Base-by-base conservation (phyloP, 1,140 invertebrate species). In the Drosophila bocki region DNA sequence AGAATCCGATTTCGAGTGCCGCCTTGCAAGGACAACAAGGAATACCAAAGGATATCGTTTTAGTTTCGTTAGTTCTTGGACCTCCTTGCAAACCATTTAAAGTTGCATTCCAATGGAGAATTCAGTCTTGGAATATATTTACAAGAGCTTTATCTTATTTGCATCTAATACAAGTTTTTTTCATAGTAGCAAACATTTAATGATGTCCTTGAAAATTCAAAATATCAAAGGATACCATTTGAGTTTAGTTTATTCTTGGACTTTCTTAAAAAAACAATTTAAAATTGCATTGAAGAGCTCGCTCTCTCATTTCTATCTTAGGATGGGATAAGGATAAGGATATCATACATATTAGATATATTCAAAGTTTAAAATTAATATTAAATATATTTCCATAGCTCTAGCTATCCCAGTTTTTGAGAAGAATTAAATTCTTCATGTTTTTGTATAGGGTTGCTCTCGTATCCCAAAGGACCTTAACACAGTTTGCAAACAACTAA, bases 1-100 rank as follows among this genome's bases (percentile, higher is more conserved):
- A 39, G 53, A 39, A 26, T 56, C 35, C 19, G 4, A 39, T 56
- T 37, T 39, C 51, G 13, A 54, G 51, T 11, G 51, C 26, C 26
- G 29, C 33, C 51, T 37, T 37, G 51, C 17, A n/a, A 22, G 17
- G 13, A 54, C 51, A 22, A 22, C 12, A 7, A 8, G 13, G 13
- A 15, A 54, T 54, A 5, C 51, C 17, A 22, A 15, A 56, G 35
- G 35, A 56, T n/a, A n/a, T 13, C 53, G 13, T 39, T 56, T 6
- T 3, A 39, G 35, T 56, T 39, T 11, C 15, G 13, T 15, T 22
- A 0, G 3, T 17, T 17, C 11, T 1, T 3, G 17, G 3, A n/a
- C 7, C 29, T 35, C 32, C 32, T 17, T 13, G 50, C 2, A 19
- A 13, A 12, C 33, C 1, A 22, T 22, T 37, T 37, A 0, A 22